Evolutionary conservation across 1,140 invertebrate species (phyloP), one percentile per base, ranked within the genome.

Genomic region (Protaetia brevitarsis): DNA sequence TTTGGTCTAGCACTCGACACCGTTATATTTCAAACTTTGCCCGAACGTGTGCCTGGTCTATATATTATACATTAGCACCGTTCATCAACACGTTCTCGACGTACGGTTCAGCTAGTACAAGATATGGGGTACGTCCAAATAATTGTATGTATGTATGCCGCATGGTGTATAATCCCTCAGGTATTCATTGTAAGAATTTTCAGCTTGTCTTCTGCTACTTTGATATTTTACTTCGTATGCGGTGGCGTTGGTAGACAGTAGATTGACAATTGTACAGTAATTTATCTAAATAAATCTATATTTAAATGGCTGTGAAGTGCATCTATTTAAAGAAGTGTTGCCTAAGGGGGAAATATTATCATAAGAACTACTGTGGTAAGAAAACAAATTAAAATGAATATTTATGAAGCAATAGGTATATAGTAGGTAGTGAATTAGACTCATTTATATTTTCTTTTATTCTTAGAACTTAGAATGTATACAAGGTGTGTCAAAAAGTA

Each of bases 81-180:
- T 51, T 51, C 41, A 51, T 51, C 41, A 51, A 51, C 41, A 51
- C 41, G 41, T 51, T 51, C 41, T 51, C 41, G 41, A 51, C 41
- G 41, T 51, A 51, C 41, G 41, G 19, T 19, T 51, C 19, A 51
- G 19, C 41, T 51, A 51, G 19, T 13, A n/a, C n/a, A n/a, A n/a
- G n/a, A n/a, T n/a, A 16, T 51, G 41, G 41, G 41, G 41, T 51
- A 51, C 41, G 41, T 51, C 41, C 41, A 51, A 16, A 23, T 8
- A 51, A 19, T 51, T 23, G 26, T 51, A 3, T 51, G 16, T 23
- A 34, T n/a, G 13, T n/a, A 34, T 8, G 31, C 31, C 8, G 31
- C 31, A 34, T 34, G 31, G 8, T 34, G 41, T 51, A 51, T 23
- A 5, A n/a, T n/a, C n/a, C n/a, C n/a, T n/a, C n/a, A n/a, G n/a